Conservation (phyloP, 2,797 vertebrate species). For the Diglossa cyanea region DNA sequence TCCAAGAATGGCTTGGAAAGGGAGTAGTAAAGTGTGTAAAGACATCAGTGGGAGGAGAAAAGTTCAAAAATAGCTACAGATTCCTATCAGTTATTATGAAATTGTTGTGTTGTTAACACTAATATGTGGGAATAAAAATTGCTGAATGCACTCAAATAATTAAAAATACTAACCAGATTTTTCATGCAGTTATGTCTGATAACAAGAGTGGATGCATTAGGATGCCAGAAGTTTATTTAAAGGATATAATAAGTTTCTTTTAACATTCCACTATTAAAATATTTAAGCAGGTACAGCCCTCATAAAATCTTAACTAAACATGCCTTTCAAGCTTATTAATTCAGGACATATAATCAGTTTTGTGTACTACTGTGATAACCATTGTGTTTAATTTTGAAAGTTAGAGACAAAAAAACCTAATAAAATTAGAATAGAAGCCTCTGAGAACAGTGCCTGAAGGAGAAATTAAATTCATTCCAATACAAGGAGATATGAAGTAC, state of each 20-base stretch:
- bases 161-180: not conserved
- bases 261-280: not conserved
- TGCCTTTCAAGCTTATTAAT: not conserved
- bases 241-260: not conserved
- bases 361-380: not conserved
- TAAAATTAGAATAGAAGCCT: conserved; percentile 10
- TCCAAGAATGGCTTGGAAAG: not conserved
- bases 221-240: not conserved
- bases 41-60: not conserved
- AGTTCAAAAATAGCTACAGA: not conserved
- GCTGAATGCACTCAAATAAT: not conserved
- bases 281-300: not conserved
- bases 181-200: not conserved
- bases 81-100: not conserved
- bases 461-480: conserved; percentile 46
- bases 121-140: not conserved
- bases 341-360: not conserved
- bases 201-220: not conserved
- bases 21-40: not conserved
- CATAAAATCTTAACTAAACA: conserved; percentile 21
- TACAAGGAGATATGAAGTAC: conserved; percentile 15
- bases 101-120: not conserved
- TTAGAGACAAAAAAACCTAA: conserved; percentile 10
- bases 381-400: conserved; percentile 35
- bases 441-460: conserved; percentile 8